phyloP scores from a whole-genome alignment of 2,113 vertebrate species.

The Myrmecophaga tridactyla region DNA sequence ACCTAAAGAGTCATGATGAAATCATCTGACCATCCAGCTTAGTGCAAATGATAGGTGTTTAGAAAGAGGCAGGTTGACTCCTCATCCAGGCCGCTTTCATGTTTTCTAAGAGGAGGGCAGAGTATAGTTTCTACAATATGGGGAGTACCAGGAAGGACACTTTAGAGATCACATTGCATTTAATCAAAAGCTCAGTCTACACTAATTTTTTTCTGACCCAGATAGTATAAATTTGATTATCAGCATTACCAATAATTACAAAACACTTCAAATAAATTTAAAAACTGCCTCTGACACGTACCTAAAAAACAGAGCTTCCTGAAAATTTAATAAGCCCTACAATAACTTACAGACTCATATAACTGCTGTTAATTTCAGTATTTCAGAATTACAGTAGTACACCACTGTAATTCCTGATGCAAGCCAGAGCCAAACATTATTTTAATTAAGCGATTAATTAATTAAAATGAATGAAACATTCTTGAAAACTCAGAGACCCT shows the following conservation, averaged over 20 bases:
- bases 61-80: not conserved
- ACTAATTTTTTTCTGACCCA: slow-evolving; percentile 23
- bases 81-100: not conserved
- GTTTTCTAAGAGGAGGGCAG: not conserved
- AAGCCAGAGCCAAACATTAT: slow-evolving; percentile 56
- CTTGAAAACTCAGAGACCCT: slow-evolving; percentile 61
- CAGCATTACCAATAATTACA: slow-evolving; percentile 61
- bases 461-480: slow-evolving; percentile 62
- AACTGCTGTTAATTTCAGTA: slow-evolving; percentile 65
- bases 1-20: not conserved
- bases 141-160: not conserved
- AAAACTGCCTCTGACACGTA: slow-evolving; percentile 59
- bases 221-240: slow-evolving; percentile 56
- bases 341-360: slow-evolving; percentile 48
- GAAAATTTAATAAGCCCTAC: slow-evolving; percentile 54
- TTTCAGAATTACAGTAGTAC: too few species aligned
- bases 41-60: not conserved
- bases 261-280: slow-evolving; percentile 64
- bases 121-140: not conserved
- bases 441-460: slow-evolving; percentile 74
- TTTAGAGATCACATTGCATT: slow-evolving; percentile 6
- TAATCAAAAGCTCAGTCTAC: not conserved
- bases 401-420: slow-evolving; percentile 53
- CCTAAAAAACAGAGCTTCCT: slow-evolving; percentile 56
- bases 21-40: not conserved